These are phyloP conservation scores for Lophochroa leadbeateri DNA, from an alignment of 2,113 vertebrate genomes.

Conservation along the genomic window DNA sequence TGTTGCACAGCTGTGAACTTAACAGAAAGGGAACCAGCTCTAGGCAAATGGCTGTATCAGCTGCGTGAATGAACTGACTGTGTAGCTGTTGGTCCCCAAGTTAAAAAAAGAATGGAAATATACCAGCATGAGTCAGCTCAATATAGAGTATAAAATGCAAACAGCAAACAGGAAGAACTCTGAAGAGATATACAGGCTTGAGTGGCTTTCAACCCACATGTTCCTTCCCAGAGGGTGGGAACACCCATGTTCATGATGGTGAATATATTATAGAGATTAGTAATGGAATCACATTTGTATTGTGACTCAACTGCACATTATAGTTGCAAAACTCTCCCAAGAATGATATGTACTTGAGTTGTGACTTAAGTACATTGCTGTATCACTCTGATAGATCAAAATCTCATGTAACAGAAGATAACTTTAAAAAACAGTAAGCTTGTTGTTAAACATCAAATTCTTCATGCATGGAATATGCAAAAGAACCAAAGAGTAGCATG, in stretches of 20 bases:
- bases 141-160: not conserved
- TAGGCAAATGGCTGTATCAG: not conserved
- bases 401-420: not conserved
- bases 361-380: not conserved
- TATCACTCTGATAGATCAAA: not conserved
- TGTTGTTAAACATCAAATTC: not conserved
- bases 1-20: not conserved
- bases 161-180: not conserved
- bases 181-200: not conserved
- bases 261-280: not conserved
- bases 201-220: not conserved
- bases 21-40: not conserved
- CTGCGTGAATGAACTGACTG: not conserved
- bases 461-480: not conserved
- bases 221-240: not conserved
- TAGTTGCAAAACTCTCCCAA: not conserved
- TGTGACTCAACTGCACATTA: not conserved
- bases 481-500: not conserved
- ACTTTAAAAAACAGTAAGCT: not conserved
- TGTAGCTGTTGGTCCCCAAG: not conserved
- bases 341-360: not conserved
- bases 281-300: not conserved
- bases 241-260: not conserved
- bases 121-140: not conserved
- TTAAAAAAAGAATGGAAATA: not conserved